These are phyloP conservation scores for Cyanoderma ruficeps DNA, from an alignment of 2,113 vertebrate species.

Conservation along the genomic window DNA sequence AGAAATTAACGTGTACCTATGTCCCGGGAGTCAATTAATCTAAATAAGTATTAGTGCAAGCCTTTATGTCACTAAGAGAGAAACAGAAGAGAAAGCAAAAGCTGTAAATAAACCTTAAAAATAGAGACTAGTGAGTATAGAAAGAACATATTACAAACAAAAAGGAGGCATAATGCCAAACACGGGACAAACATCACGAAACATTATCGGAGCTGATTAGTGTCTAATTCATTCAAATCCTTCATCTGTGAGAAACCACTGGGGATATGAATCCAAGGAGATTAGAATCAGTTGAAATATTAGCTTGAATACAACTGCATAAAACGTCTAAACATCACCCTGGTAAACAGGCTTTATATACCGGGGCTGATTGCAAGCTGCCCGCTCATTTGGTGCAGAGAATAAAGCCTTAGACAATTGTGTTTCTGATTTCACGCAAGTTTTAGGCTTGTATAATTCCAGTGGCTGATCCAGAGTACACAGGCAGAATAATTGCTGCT, in stretches of 20 bases:
- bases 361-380: not conserved
- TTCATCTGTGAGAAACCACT: slow-evolving; percentile 1
- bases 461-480: not conserved
- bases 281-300: slow-evolving; percentile 30
- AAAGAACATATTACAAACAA: not conserved
- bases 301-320: not conserved
- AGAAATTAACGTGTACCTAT: not conserved
- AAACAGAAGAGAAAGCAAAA: not conserved
- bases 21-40: not conserved
- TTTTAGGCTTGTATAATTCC: slow-evolving; percentile 21
- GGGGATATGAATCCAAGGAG: not conserved
- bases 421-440: slow-evolving; percentile 41
- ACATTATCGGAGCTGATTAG: not conserved
- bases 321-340: not conserved
- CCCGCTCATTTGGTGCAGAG: not conserved
- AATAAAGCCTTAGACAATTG: not conserved
- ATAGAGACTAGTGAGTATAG: not conserved
- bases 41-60: not conserved
- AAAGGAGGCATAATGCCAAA: not conserved
- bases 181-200: not conserved
- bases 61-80: not conserved
- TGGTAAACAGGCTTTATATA: not conserved
- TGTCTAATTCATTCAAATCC: slow-evolving; percentile 6
- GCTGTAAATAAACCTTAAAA: not conserved
- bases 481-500: not conserved